A percentile compares a stretch with the other conserved stretches of the same genome.
Evolutionary conservation across 2,888 invertebrate species (phyloP).

Genomic region (Perithous albicinctus): DNA sequence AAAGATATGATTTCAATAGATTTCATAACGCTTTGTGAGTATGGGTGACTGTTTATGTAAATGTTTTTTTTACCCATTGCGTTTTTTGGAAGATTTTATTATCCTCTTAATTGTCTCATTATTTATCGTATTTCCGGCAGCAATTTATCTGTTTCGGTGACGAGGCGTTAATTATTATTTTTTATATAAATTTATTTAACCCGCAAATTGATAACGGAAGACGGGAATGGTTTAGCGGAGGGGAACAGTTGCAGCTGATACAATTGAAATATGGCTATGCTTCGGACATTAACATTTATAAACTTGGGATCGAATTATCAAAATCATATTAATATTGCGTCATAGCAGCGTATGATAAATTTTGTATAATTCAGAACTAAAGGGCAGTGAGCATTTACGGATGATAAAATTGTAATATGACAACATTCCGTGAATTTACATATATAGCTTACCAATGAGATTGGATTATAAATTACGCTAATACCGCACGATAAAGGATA

Average conservation of each 20-base stretch:
- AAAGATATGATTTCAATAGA: too few relatives aligned
- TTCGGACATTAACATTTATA: background rate
- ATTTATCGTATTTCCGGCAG: background rate
- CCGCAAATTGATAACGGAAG: background rate
- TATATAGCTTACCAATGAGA: background rate
- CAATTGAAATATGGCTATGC: background rate
- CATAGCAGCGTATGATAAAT: background rate
- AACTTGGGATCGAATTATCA: background rate
- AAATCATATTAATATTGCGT: background rate
- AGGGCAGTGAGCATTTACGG: background rate
- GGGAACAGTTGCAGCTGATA: background rate
- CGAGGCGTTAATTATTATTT: constrained; percentile 8
- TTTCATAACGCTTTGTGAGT: too few relatives aligned
- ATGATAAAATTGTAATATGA: constrained; percentile 18
- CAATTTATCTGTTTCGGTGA: background rate
- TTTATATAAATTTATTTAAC: background rate
- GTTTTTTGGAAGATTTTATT: too few relatives aligned
- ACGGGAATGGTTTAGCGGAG: background rate
- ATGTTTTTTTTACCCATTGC: too few relatives aligned
- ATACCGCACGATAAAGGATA: background rate
- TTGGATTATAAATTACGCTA: constrained; percentile 27
- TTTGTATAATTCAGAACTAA: background rate
- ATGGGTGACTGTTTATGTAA: too few relatives aligned
- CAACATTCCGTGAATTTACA: background rate
- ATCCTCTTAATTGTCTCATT: too few relatives aligned